Evolutionary conservation across 2,888 invertebrate species (phyloP).

Genomic region (Pristionchus maxplancki): DNA sequence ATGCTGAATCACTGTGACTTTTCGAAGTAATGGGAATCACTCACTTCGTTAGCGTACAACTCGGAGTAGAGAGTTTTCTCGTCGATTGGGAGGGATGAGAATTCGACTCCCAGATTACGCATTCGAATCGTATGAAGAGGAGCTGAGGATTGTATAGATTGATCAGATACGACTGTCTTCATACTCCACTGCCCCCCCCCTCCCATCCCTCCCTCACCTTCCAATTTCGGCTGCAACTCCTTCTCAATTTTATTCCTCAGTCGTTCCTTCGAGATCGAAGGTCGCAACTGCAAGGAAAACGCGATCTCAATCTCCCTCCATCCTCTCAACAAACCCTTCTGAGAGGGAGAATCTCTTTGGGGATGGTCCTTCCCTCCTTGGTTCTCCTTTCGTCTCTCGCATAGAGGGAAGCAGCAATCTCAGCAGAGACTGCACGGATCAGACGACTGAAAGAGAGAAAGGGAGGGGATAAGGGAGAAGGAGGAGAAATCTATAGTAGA

Average conservation of each 20-base stretch:
- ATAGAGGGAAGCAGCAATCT: neutral
- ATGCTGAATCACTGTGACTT: too few species aligned
- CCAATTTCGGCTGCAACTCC: neutral
- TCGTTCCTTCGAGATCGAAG: neutral
- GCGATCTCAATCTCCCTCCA: neutral
- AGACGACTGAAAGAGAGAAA: neutral
- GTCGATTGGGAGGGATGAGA: neutral
- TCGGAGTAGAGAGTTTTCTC: neutral
- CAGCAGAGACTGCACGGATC: neutral
- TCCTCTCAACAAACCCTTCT: neutral
- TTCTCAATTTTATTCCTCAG: neutral
- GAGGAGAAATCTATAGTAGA: too few species aligned
- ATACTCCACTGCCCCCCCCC: neutral
- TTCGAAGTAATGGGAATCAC: neutral
- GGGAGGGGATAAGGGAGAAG: neutral
- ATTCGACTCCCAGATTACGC: neutral
- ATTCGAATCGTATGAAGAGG: neutral
- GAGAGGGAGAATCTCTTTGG: slow-evolving; percentile 11
- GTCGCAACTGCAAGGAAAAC: neutral
- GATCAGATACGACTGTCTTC: too few species aligned
- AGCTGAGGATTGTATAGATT: neutral
- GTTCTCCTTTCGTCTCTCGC: neutral
- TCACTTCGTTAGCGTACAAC: slow-evolving; percentile 1
- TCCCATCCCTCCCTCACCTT: neutral
- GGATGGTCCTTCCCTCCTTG: neutral